Evolutionary conservation across 2,797 vertebrate species (phyloP).

Genomic region (Clarias laeviceps): DNA sequence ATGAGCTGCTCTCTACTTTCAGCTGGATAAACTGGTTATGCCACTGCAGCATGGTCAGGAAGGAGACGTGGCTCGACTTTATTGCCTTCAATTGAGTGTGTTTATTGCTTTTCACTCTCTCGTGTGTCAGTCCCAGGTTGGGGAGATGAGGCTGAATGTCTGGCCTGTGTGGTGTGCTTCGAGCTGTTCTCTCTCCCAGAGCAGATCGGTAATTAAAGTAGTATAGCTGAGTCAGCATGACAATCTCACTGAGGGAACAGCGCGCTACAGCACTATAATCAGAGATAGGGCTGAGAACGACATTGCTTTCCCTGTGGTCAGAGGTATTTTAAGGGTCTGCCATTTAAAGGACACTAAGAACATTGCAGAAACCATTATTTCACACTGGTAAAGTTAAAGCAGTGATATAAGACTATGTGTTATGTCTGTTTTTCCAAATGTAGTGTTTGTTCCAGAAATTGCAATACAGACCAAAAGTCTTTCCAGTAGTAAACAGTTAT

Average conservation of each 20-base stretch:
- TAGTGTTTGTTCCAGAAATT: background rate
- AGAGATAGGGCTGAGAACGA: conserved; percentile 22
- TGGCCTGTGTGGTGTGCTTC: conserved; percentile 33
- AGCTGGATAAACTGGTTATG: conserved; percentile 75
- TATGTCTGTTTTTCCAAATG: background rate
- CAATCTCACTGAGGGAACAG: conserved; percentile 35
- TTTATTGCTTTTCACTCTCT: conserved; percentile 73
- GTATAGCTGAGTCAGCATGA: conserved; percentile 74
- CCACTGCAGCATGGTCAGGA: conserved; percentile 60
- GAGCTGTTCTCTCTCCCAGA: conserved; percentile 58
- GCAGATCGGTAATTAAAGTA: conserved; percentile 74
- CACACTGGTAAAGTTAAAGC: conserved; percentile 1
- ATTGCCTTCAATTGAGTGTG: conserved; percentile 72
- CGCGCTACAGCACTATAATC: conserved; percentile 19
- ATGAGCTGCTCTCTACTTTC: conserved; percentile 72
- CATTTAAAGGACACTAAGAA: conserved; percentile 22
- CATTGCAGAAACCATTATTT: conserved; percentile 14
- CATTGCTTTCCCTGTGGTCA: conserved; percentile 26
- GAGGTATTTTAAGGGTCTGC: conserved; percentile 12
- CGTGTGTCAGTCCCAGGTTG: conserved; percentile 63
- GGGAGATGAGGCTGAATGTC: conserved; percentile 64
- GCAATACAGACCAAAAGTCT: background rate
- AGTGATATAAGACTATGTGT: background rate
- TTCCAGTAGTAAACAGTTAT: background rate
- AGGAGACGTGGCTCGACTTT: conserved; percentile 75